Evolutionary conservation across 1,140 invertebrate species (phyloP), one percentile per base, ranked within the genome.

Genomic region (Acyrthosiphon pisum): DNA sequence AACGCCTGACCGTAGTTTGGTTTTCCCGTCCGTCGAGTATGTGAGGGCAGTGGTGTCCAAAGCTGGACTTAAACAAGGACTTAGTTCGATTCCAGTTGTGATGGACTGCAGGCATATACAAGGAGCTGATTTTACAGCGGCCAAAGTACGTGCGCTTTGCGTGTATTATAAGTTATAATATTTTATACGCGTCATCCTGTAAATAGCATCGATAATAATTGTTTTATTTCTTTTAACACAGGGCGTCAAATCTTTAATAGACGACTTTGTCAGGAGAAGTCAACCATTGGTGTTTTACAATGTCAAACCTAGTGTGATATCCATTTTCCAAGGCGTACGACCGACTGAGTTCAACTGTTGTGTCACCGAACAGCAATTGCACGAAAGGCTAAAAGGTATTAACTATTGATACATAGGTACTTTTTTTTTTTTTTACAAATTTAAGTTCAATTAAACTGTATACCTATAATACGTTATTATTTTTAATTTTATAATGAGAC

Each of bases 21-120:
- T 96, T 7, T 98, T 97, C 95, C 97, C 97, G 30, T 97, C 97
- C 46, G 97, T 97, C 30, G 97, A 98, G 94, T 98, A 97, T 94
- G 96, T 98, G 20, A 96, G 97, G 93, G 96, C 96, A 76, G 96
- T 96, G 93, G 97, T 98, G 90, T 96, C 96, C 94, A 98, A 98
- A 95, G 97, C 97, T 68, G 96, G 96, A 41, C 95, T 96, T 20
- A 96, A 96, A 94, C 95, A 96, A 94, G 96, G 96, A 68, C 95
- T 95, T 9, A 95, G 95, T 93, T 95, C 94, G 30, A 95, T 96
- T 94, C 97, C 97, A 20, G 96, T 98, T 94, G 97, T 98, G 68
- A 96, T 98, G 56, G 97, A 98, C 95, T 97, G 97, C 44, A 96
- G 96, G 93, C 97, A 97, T 95, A 97, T 97, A 94, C 97, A 97